Evolutionary conservation across 2,797 vertebrate species (phyloP), one percentile per base, ranked within the genome.

Genomic region (Platalea minor): DNA sequence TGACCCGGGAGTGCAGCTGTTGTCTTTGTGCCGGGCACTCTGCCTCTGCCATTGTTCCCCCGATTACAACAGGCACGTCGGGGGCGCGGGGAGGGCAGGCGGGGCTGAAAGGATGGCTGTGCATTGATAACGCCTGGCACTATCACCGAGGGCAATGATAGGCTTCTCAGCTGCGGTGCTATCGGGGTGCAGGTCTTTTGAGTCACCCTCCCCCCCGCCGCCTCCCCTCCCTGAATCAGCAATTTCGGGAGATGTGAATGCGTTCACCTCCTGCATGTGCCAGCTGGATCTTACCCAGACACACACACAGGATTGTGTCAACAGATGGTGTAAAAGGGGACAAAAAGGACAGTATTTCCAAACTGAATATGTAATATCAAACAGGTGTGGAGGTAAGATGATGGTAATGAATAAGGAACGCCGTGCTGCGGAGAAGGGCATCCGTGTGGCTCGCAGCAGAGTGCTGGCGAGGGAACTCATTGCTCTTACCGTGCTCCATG

Each of bases 1-100:
- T 86, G 97, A 97, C 97, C 97, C 94, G 82, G 96, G 97, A 93
- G 93, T 95, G 98, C 98, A 99, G 98, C 98, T 98, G 98, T 98
- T 96, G 96, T 96, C 98, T 98, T 98, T 98, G 98, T 98, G 98
- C 98, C 88, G 72, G 97, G 98, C 98, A 97, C 98, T 98, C 97
- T 98, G 96, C 96, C 97, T 98, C 97, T 92, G 93, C 97, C 97
- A 98, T 98, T 98, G 98, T 98, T 97, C 95, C 94, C 60, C 74
- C 88, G 96, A 98, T 98, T 97, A 97, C 97, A 97, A 92, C 95
- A 96, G 89, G 86, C 92, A 96, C 78, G 70, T 86, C 63, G 59
- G 78, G 95, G 91, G 8, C 50, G 43, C 54, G 51, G 67, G 76
- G 94, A 87, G 93, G 59, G 17, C 60, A 84, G 85, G 89, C 67